A percentile compares a stretch with the other conserved stretches of the same genome.
Conservation (phyloP, 2,888 invertebrate genomes). For the Drosophila atripex region DNA sequence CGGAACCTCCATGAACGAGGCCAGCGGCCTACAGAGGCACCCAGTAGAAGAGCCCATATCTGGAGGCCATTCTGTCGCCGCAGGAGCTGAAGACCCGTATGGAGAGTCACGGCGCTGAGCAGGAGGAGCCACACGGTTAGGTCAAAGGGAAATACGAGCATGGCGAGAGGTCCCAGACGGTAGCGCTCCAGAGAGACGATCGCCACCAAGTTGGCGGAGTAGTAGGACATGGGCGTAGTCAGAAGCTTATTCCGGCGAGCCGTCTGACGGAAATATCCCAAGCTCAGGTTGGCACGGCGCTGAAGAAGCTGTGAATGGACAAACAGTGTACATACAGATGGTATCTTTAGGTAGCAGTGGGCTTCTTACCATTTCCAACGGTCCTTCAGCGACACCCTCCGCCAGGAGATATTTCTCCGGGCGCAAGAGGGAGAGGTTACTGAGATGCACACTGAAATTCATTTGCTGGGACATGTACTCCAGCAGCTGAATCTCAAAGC, state of each 20-base stretch:
- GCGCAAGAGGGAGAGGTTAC: conserved; percentile 35
- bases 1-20: conserved; percentile 57
- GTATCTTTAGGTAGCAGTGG: too few species aligned
- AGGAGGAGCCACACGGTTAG: conserved; percentile 51
- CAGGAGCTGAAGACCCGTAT: conserved; percentile 41
- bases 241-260: conserved; percentile 38
- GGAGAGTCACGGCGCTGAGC: conserved; percentile 40
- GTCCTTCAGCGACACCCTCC: conserved; percentile 38
- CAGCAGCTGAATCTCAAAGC: conserved; percentile 69
- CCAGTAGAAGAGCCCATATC: conserved; percentile 56
- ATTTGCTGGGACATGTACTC: conserved; percentile 55
- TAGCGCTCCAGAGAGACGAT: conserved; percentile 48
- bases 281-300: conserved; percentile 53
- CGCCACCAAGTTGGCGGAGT: conserved; percentile 60
- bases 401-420: conserved; percentile 39
- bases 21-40: conserved; percentile 34
- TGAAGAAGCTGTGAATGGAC: conserved; percentile 40
- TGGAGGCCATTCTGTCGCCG: conserved; percentile 41
- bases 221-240: conserved; percentile 63
- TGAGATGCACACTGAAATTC: conserved; percentile 58
- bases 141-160: conserved; percentile 61
- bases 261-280: conserved; percentile 69
- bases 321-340: neutral
- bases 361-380: conserved; percentile 55
- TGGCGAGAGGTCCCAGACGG: conserved; percentile 42